These are phyloP conservation scores for Bombus huntii DNA, from an alignment of 1,140 invertebrate genomes.

Conservation along the genomic window DNA sequence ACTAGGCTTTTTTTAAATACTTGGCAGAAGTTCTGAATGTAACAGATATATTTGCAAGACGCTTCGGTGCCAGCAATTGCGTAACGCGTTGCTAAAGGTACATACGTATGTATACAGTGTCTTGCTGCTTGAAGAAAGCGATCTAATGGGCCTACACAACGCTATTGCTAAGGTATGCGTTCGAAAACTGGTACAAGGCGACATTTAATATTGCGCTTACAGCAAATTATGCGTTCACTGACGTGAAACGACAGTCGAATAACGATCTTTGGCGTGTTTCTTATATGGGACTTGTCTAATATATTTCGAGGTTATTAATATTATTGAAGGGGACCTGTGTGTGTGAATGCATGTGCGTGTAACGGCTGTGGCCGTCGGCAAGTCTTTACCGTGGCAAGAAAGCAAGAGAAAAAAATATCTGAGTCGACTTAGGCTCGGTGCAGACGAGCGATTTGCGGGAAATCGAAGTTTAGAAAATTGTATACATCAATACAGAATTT, in stretches of 20 bases:
- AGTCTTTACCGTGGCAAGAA: too few relatives aligned
- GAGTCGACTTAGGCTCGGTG: too few relatives aligned
- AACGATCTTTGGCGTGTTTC: constrained; percentile 36
- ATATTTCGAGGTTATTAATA: not conserved
- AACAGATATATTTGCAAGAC: not conserved
- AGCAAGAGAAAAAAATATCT: too few relatives aligned
- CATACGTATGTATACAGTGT: not conserved
- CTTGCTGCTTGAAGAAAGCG: not conserved
- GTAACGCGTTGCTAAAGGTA: constrained; percentile 18
- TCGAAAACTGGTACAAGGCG: constrained; percentile 61
- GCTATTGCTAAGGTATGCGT: not conserved
- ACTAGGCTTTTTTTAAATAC: too few relatives aligned
- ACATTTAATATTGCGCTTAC: constrained; percentile 43
- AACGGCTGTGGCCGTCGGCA: too few relatives aligned
- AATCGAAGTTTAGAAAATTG: too few relatives aligned
- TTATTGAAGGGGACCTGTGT: not conserved
- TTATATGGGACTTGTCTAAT: not conserved
- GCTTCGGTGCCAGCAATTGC: not conserved
- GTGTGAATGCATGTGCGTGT: too few relatives aligned
- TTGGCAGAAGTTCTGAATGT: not conserved
- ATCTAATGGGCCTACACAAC: not conserved
- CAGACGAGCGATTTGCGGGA: too few relatives aligned
- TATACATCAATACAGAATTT: too few relatives aligned
- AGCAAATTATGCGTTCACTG: constrained; percentile 23
- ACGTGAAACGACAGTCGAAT: constrained; percentile 6